Conservation (phyloP, 2,797 vertebrate species). For the Pantherophis vulpinus region DNA sequence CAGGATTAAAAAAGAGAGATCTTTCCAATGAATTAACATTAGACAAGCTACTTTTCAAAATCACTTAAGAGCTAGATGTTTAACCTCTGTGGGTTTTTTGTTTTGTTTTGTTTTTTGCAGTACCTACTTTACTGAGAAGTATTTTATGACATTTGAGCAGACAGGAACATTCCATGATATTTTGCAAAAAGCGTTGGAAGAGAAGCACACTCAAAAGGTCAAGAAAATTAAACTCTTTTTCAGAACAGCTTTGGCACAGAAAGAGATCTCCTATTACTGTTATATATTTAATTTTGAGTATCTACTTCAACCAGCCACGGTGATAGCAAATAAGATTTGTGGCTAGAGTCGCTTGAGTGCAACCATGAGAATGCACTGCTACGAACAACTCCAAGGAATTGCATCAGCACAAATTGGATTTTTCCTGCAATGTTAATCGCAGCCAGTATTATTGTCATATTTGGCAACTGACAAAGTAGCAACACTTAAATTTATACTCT, state of each 20-base stretch:
- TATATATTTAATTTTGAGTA: neutral
- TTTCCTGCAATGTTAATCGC: neutral
- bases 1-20: neutral
- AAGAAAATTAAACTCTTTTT: conserved; percentile 20
- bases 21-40: neutral
- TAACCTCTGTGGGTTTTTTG: neutral
- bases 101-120: neutral
- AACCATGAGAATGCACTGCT: neutral
- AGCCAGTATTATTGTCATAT: neutral
- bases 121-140: neutral
- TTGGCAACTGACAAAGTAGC: neutral
- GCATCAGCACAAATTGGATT: neutral
- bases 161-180: conserved; percentile 1
- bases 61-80: neutral
- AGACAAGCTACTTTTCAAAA: neutral
- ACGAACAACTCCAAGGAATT: neutral
- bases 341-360: neutral
- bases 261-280: neutral
- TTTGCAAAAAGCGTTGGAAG: neutral
- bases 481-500: neutral
- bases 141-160: neutral
- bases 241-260: neutral
- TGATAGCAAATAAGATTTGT: neutral
- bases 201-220: conserved; percentile 2
- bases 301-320: neutral